Percentiles rank a stretch among this genome's conserved stretches.
Conservation (phyloP, 92 coral and sea anemone genomes). For the Scolanthus callimorphus region DNA sequence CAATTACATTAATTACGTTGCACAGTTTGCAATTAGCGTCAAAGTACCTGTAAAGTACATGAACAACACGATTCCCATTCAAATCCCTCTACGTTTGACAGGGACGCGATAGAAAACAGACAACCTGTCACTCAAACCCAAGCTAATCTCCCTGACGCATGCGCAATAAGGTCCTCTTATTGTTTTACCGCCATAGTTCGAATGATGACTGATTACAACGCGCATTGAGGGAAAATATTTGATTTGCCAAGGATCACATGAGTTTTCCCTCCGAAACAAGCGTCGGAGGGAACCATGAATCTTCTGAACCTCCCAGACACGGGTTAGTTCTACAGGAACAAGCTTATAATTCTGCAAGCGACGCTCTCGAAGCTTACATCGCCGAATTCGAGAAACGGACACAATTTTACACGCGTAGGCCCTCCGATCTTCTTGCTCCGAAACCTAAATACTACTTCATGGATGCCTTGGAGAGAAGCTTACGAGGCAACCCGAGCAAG, state of each 20-base stretch:
- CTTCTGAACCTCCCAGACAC: slow-evolving; percentile 19
- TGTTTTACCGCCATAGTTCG: slow-evolving; percentile 97
- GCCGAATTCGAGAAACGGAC: slow-evolving; percentile 73
- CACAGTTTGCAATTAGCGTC: no score
- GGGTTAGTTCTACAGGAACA: slow-evolving; percentile 32
- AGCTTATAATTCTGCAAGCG: slow-evolving; percentile 73
- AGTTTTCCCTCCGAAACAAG: slow-evolving; percentile 53
- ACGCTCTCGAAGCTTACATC: slow-evolving; percentile 91
- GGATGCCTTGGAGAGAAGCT: slow-evolving; percentile 77
- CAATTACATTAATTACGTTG: no score
- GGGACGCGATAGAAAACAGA: slow-evolving; percentile 41
- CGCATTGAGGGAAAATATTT: slow-evolving; percentile 39
- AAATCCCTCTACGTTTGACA: slow-evolving; percentile 30
- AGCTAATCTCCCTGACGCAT: slow-evolving; percentile 18
- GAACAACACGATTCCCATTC: background rate
- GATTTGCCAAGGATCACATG: slow-evolving; percentile 77
- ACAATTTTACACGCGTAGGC: slow-evolving; percentile 48
- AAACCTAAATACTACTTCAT: slow-evolving; percentile 82
- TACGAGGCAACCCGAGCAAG: slow-evolving; percentile 53
- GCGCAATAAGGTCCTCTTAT: slow-evolving; percentile 47
- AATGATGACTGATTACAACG: slow-evolving; percentile 59
- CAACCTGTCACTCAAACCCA: slow-evolving; percentile 22
- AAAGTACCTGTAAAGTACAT: background rate
- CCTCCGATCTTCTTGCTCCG: slow-evolving; percentile 84
- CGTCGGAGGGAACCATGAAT: slow-evolving; percentile 35